Base-by-base conservation (phyloP, 2,113 vertebrate genomes). In the Pundamilia nyererei region DNA sequence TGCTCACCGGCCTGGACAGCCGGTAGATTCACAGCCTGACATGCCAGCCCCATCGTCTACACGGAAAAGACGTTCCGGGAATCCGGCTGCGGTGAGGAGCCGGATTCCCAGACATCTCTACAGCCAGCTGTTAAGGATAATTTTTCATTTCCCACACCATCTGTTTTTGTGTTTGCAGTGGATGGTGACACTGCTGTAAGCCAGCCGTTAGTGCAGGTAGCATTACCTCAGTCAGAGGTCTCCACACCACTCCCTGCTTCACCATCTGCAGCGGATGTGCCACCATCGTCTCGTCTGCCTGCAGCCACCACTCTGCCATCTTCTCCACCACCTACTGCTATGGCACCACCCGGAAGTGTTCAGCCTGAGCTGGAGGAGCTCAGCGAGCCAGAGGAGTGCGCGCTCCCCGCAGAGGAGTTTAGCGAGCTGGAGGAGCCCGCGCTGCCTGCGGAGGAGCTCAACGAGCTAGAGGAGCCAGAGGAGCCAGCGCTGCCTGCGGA, bases 361-460 rank as follows among this genome's bases (percentile, higher is more conserved):
- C 12, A 56, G 1, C 54, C 54, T 56, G 54, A 56, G 54, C 54
- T 55, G 54, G 21, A 55, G 54, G 11, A 55, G 21, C 6, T 55
- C 54, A 55, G 53, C n/a, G 6, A 13, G 21, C 21, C 6, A 4
- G 53, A 55, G 21, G 53, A 55, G 53, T 4, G 0, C 11, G 0
- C 3, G 53, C 53, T 55, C 3, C 53, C 53, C 4, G 2, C 12
- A 2, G 54, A 1, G 12, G 54, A 56, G 54, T 5, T 56, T 3
- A 56, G 12, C 6, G 0, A 14, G 21, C 21, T 3, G 6, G 0
- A 55, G 54, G 21, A 55, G n/a, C 6, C 3, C 1, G 3, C 2
- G 0, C 47, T 51, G 4, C 47, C 47, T 1, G 9, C 2, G 9
- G 17, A n/a, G 5, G 17, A 51, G 4, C 3, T 38, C 9, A 38